These are phyloP conservation scores for Parazoanthus swiftii DNA, from an alignment of 92 coral and sea anemone genomes.

Conservation along the genomic window DNA sequence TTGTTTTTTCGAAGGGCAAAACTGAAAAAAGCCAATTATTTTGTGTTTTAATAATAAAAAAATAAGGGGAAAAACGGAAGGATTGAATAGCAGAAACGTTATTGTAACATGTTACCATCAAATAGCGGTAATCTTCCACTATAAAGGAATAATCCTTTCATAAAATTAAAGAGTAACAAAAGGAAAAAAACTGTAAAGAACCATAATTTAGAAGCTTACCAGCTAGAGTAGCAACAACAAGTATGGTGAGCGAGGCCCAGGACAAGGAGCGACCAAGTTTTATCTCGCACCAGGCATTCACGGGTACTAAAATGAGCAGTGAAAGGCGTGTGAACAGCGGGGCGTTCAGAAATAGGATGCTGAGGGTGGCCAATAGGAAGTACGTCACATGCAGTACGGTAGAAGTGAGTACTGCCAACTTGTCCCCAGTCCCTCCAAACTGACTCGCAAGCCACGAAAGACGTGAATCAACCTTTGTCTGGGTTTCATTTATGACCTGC, in stretches of 20 bases:
- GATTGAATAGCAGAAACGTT: not conserved
- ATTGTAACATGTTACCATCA: not conserved
- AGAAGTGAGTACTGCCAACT: slow-evolving; percentile 68
- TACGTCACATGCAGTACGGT: slow-evolving; percentile 77
- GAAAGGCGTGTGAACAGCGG: slow-evolving; percentile 86
- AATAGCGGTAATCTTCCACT: too few relatives aligned
- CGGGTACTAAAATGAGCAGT: slow-evolving; percentile 75
- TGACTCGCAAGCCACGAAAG: slow-evolving; percentile 84
- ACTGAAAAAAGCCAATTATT: too few relatives aligned
- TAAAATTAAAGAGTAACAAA: too few relatives aligned
- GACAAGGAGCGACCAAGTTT: slow-evolving; percentile 72
- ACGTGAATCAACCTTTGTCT: slow-evolving; percentile 74
- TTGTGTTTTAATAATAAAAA: too few relatives aligned
- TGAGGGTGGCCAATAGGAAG: slow-evolving; percentile 79
- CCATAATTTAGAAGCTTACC: slow-evolving; percentile 49
- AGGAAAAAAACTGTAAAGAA: not conserved
- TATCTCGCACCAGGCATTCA: slow-evolving; percentile 89
- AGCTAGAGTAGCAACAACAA: slow-evolving; percentile 63
- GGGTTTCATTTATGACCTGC: slow-evolving; percentile 84
- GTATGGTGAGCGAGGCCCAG: slow-evolving; percentile 68
- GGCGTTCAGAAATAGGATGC: slow-evolving; percentile 91
- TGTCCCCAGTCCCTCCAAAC: slow-evolving; percentile 97
- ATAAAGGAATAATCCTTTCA: too few relatives aligned
- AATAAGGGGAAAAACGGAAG: not conserved
- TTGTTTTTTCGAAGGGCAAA: too few relatives aligned